phyloP scores from a whole-genome alignment of 1,140 invertebrate species.

The Drosophila burlai region DNA sequence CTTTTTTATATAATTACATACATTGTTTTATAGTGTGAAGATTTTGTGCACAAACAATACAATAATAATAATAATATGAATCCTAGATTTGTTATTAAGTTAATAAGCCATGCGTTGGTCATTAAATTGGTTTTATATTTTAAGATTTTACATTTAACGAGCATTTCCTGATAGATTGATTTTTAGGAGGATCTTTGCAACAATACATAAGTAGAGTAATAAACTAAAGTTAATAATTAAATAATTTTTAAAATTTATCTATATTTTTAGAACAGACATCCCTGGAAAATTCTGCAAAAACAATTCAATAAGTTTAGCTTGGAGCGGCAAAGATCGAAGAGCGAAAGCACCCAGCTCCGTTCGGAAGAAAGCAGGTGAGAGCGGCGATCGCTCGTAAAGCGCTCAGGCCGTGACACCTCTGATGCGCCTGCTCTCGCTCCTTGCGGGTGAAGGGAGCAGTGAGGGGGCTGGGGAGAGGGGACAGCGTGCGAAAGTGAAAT shows the following conservation, averaged over 20 bases:
- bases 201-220: not conserved
- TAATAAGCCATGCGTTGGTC: not conserved
- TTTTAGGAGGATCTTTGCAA: not conserved
- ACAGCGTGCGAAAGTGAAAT: constrained; percentile 82
- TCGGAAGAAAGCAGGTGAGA: constrained; percentile 73
- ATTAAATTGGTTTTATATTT: too few relatives aligned
- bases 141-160: too few relatives aligned
- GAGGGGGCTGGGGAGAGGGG: constrained; percentile 23
- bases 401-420: constrained; percentile 52
- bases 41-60: not conserved
- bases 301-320: constrained; percentile 7
- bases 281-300: constrained; percentile 26
- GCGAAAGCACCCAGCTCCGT: constrained; percentile 36
- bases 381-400: constrained; percentile 43
- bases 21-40: not conserved
- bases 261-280: not conserved
- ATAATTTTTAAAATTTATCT: not conserved
- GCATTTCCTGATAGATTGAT: not conserved
- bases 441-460: not conserved
- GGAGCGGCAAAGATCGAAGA: constrained; percentile 37
- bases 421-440: constrained; percentile 38
- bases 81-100: not conserved
- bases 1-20: not conserved
- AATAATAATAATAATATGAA: not conserved
- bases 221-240: not conserved